phyloP scores from a whole-genome alignment of 2,888 invertebrate genomes.

The Bursaphelenchus okinawaensis region DNA sequence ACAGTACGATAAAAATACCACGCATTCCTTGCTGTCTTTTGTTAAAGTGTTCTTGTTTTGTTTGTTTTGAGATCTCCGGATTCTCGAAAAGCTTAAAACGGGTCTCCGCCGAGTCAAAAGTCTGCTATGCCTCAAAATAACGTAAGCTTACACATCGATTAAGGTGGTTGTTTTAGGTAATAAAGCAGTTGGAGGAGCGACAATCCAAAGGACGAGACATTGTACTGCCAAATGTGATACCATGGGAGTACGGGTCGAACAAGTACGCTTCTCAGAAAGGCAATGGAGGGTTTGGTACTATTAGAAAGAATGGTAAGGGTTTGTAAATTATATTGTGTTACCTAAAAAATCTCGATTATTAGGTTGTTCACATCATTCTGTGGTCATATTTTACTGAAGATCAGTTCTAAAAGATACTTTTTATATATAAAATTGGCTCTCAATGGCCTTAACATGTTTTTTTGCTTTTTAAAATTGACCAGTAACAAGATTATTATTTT shows the following conservation, averaged over 20 bases:
- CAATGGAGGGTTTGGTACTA: slow-evolving; percentile 38
- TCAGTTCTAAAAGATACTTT: too few relatives aligned
- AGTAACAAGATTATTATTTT: slow-evolving; percentile 16
- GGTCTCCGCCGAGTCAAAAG: not conserved
- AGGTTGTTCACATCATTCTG: too few relatives aligned
- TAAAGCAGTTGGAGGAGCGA: not conserved
- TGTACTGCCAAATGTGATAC: slow-evolving; percentile 34
- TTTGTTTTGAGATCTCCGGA: not conserved
- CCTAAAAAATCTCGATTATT: too few relatives aligned
- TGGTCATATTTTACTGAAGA: too few relatives aligned
- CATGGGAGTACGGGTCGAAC: slow-evolving; percentile 54
- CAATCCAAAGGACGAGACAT: not conserved
- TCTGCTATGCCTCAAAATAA: not conserved
- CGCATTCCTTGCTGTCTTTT: not conserved
- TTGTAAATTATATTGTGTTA: slow-evolving; percentile 28
- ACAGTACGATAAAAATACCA: not conserved
- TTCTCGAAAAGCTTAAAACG: slow-evolving; percentile 1
- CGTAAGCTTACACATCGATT: not conserved
- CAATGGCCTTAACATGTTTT: not conserved
- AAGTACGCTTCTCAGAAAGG: slow-evolving; percentile 51
- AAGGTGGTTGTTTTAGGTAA: not conserved
- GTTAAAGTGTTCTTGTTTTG: not conserved
- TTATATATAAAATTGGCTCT: too few relatives aligned
- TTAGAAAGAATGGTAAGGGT: slow-evolving; percentile 34
- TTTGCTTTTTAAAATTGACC: too few relatives aligned